phyloP scores from a whole-genome alignment of 2,888 invertebrate genomes.

The Polylopha cassiicola region DNA sequence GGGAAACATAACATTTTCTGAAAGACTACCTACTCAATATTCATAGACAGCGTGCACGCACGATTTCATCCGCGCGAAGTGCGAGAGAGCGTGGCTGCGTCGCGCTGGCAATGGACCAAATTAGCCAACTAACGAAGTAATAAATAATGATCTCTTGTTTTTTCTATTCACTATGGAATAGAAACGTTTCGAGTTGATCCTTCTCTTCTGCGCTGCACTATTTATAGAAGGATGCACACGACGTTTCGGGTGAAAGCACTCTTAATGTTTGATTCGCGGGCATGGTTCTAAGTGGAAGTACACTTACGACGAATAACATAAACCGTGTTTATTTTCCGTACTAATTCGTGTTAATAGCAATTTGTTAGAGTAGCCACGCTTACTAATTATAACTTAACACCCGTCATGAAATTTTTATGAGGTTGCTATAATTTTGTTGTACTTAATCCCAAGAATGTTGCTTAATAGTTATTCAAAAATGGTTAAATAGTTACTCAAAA shows the following conservation, averaged over 20 bases:
- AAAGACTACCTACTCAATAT: constrained; percentile 26
- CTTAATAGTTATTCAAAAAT: constrained; percentile 33
- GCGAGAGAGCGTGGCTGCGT: constrained; percentile 72
- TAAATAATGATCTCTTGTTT: constrained; percentile 77
- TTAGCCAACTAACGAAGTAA: constrained; percentile 76
- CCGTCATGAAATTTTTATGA: constrained; percentile 67
- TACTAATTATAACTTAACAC: constrained; percentile 70
- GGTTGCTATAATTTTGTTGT: constrained; percentile 69
- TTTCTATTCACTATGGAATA: constrained; percentile 71
- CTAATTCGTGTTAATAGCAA: constrained; percentile 67
- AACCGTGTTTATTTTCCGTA: constrained; percentile 57
- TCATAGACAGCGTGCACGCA: constrained; percentile 52
- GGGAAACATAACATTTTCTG: constrained; percentile 15
- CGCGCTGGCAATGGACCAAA: constrained; percentile 72
- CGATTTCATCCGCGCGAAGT: constrained; percentile 60
- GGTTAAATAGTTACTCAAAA: background rate
- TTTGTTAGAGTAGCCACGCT: constrained; percentile 64
- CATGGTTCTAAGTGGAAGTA: constrained; percentile 45
- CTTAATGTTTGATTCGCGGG: constrained; percentile 67
- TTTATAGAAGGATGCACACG: constrained; percentile 70
- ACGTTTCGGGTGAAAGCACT: constrained; percentile 75
- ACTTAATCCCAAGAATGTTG: constrained; percentile 71
- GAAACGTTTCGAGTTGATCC: constrained; percentile 69
- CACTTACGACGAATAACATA: constrained; percentile 44
- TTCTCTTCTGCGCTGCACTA: constrained; percentile 51